Evolutionary conservation across 2,113 vertebrate genomes (phyloP), one percentile per base, ranked within the genome.

Genomic region (Coptodon bakossiorum): DNA sequence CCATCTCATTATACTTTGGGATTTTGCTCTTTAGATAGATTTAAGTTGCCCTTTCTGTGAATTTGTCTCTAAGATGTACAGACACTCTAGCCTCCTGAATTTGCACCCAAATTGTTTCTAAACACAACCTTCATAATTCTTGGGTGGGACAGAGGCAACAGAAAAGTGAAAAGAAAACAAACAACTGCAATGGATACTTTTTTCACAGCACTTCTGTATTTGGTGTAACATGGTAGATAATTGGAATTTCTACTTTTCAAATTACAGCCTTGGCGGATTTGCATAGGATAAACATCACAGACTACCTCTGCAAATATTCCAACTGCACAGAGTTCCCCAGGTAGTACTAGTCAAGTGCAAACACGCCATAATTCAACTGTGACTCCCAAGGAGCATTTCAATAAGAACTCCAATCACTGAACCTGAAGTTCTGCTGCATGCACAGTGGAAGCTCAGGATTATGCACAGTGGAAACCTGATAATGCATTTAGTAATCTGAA

Each of bases 381-480:
- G 43, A 45, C 57, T 52, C 31, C 34, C 10, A 38, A 10, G 27
- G 45, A 54, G 34, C 16, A 7, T 56, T 82, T 79, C 19, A 57
- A 56, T 56, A 29, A 34, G 27, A 80, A 61, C 22, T 48, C 10
- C 16, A 14, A n/a, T 36, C 19, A 43, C 7, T 66, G 16, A 40
- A 31, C 22, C 24, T 71, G 19, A 50, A 43, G 45, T 22, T 29
- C 59, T 85, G 34, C n/a, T 80, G 52, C 19, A 56, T 54, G 53
- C 27, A 38, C 38, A 36, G 38, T 40, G 57, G 86, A 68, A 12
- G 31, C 38, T 45, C 9, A 7, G n/a, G 43, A 34, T 50, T 29
- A 80, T n/a, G 81, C 78, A 53, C 76, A n/a, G 50, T 71, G 43
- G n/a, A 82, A 59, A 85, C 24, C 19, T 82, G 22, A 71, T 36